phyloP scores from a whole-genome alignment of 2,797 vertebrate species.

The Chanos chanos region DNA sequence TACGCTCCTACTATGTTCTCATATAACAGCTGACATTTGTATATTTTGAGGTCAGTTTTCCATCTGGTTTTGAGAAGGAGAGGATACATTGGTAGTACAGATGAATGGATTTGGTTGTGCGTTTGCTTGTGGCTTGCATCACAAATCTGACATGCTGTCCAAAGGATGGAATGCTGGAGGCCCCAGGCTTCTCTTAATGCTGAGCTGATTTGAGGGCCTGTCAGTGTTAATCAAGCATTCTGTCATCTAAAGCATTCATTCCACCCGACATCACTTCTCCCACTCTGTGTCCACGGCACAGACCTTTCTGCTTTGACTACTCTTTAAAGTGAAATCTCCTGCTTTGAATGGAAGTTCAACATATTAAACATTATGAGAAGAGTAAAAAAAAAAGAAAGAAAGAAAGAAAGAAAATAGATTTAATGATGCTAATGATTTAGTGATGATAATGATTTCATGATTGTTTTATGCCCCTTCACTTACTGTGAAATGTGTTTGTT shows the following conservation, averaged over 20 bases:
- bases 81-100: not conserved
- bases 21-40: no score
- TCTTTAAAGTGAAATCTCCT: not conserved
- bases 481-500: no score
- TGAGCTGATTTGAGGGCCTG: slow-evolving; percentile 66
- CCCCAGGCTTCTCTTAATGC: slow-evolving; percentile 53
- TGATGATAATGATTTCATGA: no score
- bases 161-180: slow-evolving; percentile 39
- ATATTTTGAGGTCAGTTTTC: not conserved
- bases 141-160: slow-evolving; percentile 39
- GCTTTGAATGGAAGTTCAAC: not conserved
- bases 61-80: not conserved
- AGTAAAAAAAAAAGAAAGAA: no score
- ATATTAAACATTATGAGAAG: no score
- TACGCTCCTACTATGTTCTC: no score
- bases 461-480: no score
- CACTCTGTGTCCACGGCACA: not conserved
- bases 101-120: slow-evolving; percentile 32
- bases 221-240: slow-evolving; percentile 60
- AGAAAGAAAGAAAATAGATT: no score
- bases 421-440: no score
- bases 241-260: slow-evolving; percentile 50
- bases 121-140: slow-evolving; percentile 32
- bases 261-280: slow-evolving; percentile 25
- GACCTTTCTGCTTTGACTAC: not conserved